Evolutionary conservation across 2,797 vertebrate species (phyloP).

Genomic region (Paramormyrops hopkinsi): DNA sequence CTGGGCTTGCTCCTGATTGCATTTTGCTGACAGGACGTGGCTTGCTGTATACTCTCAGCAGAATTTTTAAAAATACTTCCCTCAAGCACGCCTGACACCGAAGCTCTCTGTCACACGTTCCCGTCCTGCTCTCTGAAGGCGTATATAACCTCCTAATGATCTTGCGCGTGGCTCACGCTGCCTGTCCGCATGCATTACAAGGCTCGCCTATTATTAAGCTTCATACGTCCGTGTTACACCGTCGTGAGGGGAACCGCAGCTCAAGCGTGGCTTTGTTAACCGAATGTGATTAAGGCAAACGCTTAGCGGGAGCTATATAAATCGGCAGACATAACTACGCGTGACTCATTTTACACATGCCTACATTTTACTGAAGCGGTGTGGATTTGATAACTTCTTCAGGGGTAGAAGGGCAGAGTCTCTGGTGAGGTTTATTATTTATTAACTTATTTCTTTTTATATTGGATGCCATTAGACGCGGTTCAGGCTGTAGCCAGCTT

Average conservation of each 20-base stretch:
- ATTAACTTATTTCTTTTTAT: not conserved
- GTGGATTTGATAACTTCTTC: not conserved
- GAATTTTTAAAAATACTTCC: slow-evolving; percentile 52
- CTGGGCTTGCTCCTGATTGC: slow-evolving; percentile 30
- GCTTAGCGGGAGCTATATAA: not conserved
- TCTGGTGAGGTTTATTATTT: not conserved
- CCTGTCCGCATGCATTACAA: slow-evolving; percentile 36
- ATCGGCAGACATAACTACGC: not conserved
- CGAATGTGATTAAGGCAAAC: not conserved
- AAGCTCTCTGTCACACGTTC: slow-evolving; percentile 50
- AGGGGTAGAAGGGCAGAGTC: not conserved
- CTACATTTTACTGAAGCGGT: not conserved
- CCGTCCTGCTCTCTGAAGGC: slow-evolving; percentile 37
- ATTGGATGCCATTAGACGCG: not conserved
- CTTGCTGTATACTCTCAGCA: slow-evolving; percentile 49
- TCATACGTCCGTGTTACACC: slow-evolving; percentile 34
- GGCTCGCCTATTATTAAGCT: slow-evolving; percentile 44
- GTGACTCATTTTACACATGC: not conserved
- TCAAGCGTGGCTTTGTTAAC: slow-evolving; percentile 21
- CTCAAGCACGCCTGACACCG: slow-evolving; percentile 39
- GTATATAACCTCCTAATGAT: slow-evolving; percentile 53
- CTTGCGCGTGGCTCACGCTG: slow-evolving; percentile 30
- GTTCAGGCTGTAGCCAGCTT: not conserved
- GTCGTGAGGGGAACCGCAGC: slow-evolving; percentile 12
- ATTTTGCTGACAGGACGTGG: slow-evolving; percentile 42